Evolutionary conservation across 2,113 vertebrate genomes (phyloP), one percentile per base, ranked within the genome.

Genomic region (Gopherus flavomarginatus): DNA sequence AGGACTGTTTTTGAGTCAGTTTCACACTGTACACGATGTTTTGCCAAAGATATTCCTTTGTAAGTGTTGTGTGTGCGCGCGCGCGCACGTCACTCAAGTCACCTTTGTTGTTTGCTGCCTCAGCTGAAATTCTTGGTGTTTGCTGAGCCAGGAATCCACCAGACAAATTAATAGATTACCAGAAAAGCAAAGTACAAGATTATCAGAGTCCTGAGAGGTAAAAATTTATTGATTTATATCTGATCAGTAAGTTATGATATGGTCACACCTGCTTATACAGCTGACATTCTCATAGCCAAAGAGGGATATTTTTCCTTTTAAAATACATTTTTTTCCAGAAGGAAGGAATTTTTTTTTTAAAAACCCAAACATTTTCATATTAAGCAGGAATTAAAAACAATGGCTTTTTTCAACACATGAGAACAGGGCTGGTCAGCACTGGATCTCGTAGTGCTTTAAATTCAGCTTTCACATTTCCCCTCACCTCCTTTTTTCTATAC

Each of bases 211-310:
- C 98, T 97, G 96, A 98, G 97, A 98, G 94, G 97, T 97, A 98
- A 97, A 97, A 96, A 97, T 98, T 97, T 98, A 98, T 98, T 97
- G 94, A 96, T 96, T 97, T 96, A 80, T 97, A 90, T 96, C 91
- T 85, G 95, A 98, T 98, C 97, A 98, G 97, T 97, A 96, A 94
- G 96, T 98, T 96, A 98, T 95, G 97, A 98, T 97, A 98, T 94
- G 97, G 97, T 96, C 97, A 98, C 89, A 94, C 91, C 88, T 94
- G 93, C 82, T 98, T 97, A 96, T 88, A 98, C 96, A 97, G 97
- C 97, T 98, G 97, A 98, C 92, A 97, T 96, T 97, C 98, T 97
- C 95, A 97, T 93, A 98, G 96, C 97, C 97, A 91, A 97, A 98
- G 98, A 98, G 75, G 92, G 98, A 96, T 85, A 42, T 89, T 80